A percentile compares a stretch with the other conserved stretches of the same genome.
Conservation (phyloP, 2,113 vertebrate genomes). For the Paramormyrops kingsleyae region DNA sequence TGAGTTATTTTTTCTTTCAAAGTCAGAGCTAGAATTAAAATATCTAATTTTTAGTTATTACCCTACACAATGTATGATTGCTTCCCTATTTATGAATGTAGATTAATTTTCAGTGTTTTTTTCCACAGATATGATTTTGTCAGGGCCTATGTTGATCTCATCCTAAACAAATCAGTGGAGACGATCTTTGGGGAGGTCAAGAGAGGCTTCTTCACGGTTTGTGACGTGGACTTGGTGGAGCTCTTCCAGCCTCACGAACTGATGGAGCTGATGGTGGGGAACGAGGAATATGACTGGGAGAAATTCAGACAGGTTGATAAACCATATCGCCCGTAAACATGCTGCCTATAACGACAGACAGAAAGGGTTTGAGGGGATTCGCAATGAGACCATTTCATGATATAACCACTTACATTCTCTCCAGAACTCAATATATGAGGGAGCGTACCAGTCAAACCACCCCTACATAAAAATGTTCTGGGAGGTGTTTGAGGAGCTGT, state of each 20-base stretch:
- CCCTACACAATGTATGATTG: slow-evolving; percentile 26
- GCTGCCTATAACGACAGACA: not conserved
- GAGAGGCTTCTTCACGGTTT: slow-evolving; percentile 73
- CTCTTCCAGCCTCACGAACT: slow-evolving; percentile 73
- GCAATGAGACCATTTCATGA: not conserved
- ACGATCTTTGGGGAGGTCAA: slow-evolving; percentile 62
- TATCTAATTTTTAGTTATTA: not conserved
- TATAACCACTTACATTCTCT: slow-evolving; percentile 13
- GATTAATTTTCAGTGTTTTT: not conserved
- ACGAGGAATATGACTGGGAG: slow-evolving; percentile 68
- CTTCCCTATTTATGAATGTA: not conserved
- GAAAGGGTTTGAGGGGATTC: not conserved
- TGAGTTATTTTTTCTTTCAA: not conserved
- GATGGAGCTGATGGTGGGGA: slow-evolving; percentile 60
- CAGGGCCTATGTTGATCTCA: slow-evolving; percentile 57
- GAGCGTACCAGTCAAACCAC: slow-evolving; percentile 52
- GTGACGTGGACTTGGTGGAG: slow-evolving; percentile 51
- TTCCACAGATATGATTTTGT: slow-evolving; percentile 63
- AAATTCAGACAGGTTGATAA: slow-evolving; percentile 62
- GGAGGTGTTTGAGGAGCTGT: slow-evolving; percentile 65
- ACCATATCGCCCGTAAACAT: slow-evolving; percentile 16
- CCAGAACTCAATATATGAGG: slow-evolving; percentile 64
- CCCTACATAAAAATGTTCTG: slow-evolving; percentile 67
- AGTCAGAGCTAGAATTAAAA: not conserved
- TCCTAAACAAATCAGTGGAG: slow-evolving; percentile 68